Percentiles rank a stretch among this genome's conserved stretches.
These are phyloP conservation scores for Grapholita molesta DNA, from an alignment of 1,140 invertebrate species.

Conservation along the genomic window DNA sequence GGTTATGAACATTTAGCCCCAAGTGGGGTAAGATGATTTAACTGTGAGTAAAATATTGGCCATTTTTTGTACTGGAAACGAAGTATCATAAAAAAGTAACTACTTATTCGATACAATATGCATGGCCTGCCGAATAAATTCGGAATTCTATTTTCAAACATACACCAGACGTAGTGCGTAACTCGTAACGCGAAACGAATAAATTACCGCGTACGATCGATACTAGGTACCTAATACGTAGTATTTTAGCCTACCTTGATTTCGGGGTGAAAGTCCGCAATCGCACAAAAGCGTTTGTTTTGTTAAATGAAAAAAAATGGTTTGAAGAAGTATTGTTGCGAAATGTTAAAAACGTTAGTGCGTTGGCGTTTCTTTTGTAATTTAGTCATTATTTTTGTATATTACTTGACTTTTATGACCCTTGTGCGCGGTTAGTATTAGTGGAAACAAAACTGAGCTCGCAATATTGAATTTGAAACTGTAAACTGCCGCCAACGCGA, in stretches of 20 bases:
- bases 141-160: neutral
- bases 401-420: neutral
- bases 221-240: slow-evolving; percentile 1
- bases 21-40: no score
- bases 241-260: neutral
- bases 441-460: neutral
- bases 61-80: no score
- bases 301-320: neutral
- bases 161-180: neutral
- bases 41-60: no score
- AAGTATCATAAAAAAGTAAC: neutral
- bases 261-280: neutral
- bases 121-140: neutral
- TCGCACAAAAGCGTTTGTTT: neutral
- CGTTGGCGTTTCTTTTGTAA: neutral
- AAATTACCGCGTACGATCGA: neutral
- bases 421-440: neutral
- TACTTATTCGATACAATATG: neutral
- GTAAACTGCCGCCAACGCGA: no score
- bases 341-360: neutral
- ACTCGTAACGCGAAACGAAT: slow-evolving; percentile 3
- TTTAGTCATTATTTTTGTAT: neutral
- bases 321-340: neutral
- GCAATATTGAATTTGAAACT: no score
- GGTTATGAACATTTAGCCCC: no score